phyloP scores from a whole-genome alignment of 2,113 vertebrate species.

The Mandrillus leucophaeus region DNA sequence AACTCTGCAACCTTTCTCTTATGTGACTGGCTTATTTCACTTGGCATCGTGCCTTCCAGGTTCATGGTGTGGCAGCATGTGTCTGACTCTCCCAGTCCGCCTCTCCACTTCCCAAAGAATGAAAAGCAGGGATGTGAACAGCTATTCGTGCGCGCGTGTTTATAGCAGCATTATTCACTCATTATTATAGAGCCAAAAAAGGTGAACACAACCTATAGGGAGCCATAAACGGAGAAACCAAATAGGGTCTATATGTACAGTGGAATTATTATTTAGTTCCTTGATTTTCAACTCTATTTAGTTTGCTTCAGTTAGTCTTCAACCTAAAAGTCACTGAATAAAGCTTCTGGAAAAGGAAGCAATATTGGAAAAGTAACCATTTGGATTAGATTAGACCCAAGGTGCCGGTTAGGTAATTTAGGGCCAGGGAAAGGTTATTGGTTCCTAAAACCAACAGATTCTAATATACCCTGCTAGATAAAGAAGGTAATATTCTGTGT shows the following conservation, averaged over 20 bases:
- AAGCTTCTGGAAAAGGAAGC: constrained; percentile 40
- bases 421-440: background rate
- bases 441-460: constrained; percentile 34
- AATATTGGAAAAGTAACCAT: constrained; percentile 42
- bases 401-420: constrained; percentile 6
- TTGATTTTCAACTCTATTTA: background rate
- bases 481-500: constrained; percentile 17
- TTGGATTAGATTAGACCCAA: constrained; percentile 35
- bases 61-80: background rate
- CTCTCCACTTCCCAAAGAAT: background rate
- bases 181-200: background rate
- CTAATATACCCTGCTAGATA: constrained; percentile 4
- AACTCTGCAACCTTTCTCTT: background rate
- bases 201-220: background rate
- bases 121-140: background rate
- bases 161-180: background rate
- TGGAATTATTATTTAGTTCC: background rate
- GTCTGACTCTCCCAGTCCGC: background rate
- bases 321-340: constrained; percentile 7
- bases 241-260: background rate
- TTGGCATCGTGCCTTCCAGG: background rate
- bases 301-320: background rate
- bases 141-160: background rate
- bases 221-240: constrained; percentile 12
- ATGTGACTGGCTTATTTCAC: background rate